Base-by-base conservation (phyloP, 2,888 invertebrate species). In the Thyatira batis region DNA sequence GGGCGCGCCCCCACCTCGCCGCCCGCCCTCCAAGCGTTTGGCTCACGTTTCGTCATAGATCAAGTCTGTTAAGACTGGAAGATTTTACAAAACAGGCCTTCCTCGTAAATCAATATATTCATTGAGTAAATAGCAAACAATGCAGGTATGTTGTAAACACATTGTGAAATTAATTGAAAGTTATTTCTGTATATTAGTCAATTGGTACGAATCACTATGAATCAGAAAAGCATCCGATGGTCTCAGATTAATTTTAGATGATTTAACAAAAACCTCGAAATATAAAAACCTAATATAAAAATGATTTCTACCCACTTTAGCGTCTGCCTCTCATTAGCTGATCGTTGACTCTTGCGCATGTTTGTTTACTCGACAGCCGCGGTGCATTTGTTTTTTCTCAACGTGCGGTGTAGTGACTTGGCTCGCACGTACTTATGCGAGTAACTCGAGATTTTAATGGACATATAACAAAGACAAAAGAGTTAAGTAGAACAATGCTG, bases 11-110 rank as follows among this genome's bases (percentile, higher is more conserved):
- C 71, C 58, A 69, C 68, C 55, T 59, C 66, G 65, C 81, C 78
- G 75, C 78, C 78, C 85, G 82, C 84, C 82, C 72, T 80, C 74
- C 69, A 55, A 60, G 63, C 57, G 72, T 76, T 80, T 85, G 87
- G 87, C 87, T 87, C 87, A 86, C 84, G 77, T 88, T 88, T 85
- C 88, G 69, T 51, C 80, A 84, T 61, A 83, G 84, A 85, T n/a
- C 61, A 73, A 25, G 9, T 11, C 25, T 17, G 13, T 44, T 21
- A 13, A 74, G 67, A 72, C 20, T 45, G 2, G 58, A 60, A 27
- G 45, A 17, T 28, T 8, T 53, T 49, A 50, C 50, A 53, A 17
- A n/a, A 13, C 23, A 4, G 23, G 23, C 23, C 23, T 23, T 23
- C 3, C 23, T 23, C 23, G 6, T 23, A 23, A 4, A 23, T 23